Base-by-base conservation (phyloP, 2,113 vertebrate species). In the Ibidorhyncha struthersii region DNA sequence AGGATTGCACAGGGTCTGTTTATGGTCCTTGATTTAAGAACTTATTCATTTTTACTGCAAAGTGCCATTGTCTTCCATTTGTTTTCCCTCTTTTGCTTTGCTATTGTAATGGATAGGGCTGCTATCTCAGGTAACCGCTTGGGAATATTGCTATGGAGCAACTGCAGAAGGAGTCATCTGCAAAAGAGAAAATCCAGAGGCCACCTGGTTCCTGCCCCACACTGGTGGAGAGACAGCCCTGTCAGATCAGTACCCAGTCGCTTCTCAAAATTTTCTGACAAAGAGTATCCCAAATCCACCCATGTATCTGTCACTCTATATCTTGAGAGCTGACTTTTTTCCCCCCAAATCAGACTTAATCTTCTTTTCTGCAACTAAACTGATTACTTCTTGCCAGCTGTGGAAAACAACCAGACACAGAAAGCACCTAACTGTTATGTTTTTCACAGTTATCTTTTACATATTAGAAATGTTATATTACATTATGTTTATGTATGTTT, bases 221-320 rank as follows among this genome's bases (percentile, higher is more conserved):
- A 47, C 6, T 52, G 40, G 26, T 7, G 18, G 49, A 79, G 55
- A 53, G 14, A 36, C 2, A 19, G 12, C 25, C 40, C 10, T 69
- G 47, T 40, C 66, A 80, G 45, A 50, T 45, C 43, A 26, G 10
- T 34, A 27, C 45, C n/a, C 21, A 49, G 55, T 20, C 3, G 0
- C 38, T 88, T 79, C 41, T 50, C 25, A 16, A 49, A 62, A 70
- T 79, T 62, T 79, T 58, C 52, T 63, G 14, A 34, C 19, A 8
- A 52, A 38, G 5, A 1, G 1, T 45, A n/a, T 69, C n/a, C 7
- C 63, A 78, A 72, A 70, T 7, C 23, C 9, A 73, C 29, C 8
- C 2, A 1, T 17, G 5, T 66, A 6, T 66, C 36, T 49, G 14
- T 61, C 3, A 1, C 26, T 65, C 10, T 14, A 6, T 8, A 56